A percentile compares a stretch with the other conserved stretches of the same genome.
Evolutionary conservation across 2,797 vertebrate species (phyloP).

Genomic region (Acanthornis magna): DNA sequence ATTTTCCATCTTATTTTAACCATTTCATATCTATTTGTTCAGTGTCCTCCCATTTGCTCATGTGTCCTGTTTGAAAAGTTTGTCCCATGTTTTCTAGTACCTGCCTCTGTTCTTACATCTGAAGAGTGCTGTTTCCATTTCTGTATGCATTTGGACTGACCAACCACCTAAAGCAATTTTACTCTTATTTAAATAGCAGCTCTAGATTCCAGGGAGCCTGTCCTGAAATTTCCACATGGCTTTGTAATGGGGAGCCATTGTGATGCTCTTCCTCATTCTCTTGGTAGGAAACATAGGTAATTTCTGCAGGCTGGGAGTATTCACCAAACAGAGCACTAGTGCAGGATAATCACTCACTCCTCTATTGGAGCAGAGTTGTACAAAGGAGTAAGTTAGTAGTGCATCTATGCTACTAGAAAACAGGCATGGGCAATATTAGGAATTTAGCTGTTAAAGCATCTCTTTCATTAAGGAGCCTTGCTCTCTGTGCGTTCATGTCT

Average conservation of each 20-base stretch:
- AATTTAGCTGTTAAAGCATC: background rate
- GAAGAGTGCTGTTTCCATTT: background rate
- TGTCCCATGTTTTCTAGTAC: background rate
- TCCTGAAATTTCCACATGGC: background rate
- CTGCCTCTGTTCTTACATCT: background rate
- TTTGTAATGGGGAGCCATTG: background rate
- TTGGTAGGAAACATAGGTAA: background rate
- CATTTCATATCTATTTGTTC: background rate
- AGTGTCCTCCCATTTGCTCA: background rate
- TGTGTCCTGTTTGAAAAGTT: background rate
- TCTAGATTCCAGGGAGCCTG: background rate
- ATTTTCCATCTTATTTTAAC: background rate
- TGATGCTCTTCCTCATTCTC: background rate
- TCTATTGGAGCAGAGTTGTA: background rate
- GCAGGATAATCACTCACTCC: background rate
- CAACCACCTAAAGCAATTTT: background rate
- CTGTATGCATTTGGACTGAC: background rate
- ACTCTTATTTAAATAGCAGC: background rate
- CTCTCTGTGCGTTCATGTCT: background rate
- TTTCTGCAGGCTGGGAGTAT: background rate
- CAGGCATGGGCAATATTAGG: background rate
- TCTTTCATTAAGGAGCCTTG: background rate
- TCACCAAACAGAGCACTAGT: background rate
- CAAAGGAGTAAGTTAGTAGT: background rate
- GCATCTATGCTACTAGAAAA: background rate